These are phyloP conservation scores for Grammomys dolichurus DNA, from an alignment of 2,113 vertebrate species.

Conservation along the genomic window DNA sequence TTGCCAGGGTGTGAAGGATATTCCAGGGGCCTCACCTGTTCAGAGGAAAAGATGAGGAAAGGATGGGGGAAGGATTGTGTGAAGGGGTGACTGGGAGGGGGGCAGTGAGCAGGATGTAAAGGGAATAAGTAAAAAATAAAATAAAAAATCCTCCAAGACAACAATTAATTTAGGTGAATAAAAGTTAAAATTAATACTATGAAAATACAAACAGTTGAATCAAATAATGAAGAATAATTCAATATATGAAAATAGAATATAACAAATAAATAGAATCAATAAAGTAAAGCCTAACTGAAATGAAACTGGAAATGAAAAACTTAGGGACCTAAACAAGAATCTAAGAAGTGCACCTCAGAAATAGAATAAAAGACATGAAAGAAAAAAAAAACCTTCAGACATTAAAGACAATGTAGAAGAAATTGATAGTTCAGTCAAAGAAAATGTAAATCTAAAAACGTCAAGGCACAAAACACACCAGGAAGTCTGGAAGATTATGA, in stretches of 20 bases:
- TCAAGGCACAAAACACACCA: background rate
- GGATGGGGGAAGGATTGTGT: too few relatives aligned
- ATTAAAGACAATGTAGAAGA: background rate
- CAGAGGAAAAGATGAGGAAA: too few relatives aligned
- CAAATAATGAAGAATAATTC: background rate
- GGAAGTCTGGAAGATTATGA: background rate
- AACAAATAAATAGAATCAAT: background rate
- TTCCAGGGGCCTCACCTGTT: rapidly evolving
- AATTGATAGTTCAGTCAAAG: background rate
- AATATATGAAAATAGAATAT: background rate
- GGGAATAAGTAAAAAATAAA: too few relatives aligned
- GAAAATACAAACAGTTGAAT: background rate
- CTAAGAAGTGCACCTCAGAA: background rate
- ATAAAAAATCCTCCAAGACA: too few relatives aligned
- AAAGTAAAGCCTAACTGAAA: background rate
- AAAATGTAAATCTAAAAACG: background rate
- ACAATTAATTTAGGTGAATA: too few relatives aligned
- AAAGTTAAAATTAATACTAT: background rate
- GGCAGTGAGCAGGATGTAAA: too few relatives aligned
- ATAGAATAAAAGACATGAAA: background rate
- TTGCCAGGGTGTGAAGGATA: too few relatives aligned
- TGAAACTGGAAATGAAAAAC: background rate
- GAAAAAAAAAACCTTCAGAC: background rate
- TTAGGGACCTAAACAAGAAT: background rate
- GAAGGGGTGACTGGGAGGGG: too few relatives aligned